Base-by-base conservation (phyloP, 2,797 vertebrate genomes). In the Lutjanus argentimaculatus region DNA sequence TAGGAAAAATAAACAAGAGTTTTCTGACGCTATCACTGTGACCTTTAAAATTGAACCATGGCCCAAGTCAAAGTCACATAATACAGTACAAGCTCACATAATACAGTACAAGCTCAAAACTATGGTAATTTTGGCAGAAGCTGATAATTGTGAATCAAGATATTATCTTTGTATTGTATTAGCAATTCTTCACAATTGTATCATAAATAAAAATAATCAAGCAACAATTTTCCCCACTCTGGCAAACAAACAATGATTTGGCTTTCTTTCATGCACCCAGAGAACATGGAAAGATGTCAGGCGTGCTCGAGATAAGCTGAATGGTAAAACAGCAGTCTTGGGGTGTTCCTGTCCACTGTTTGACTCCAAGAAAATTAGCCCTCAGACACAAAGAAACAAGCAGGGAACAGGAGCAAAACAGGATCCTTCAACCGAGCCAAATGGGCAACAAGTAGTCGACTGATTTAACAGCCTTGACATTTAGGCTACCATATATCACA, bases 391-490 rank as follows among this genome's bases (percentile, higher is more conserved):
- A 84, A 88, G 77, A 88, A 72, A 88, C 75, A 73, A 71, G 56
- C 79, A 53, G 65, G n/a, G 30, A 75, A 53, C 57, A 74, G 45
- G 55, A 91, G 79, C 88, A 90, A 42, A 94, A 91, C 93, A 85
- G 86, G 90, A 94, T 94, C 85, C 71, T 77, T 88, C 74, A 89
- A 84, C 69, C 25, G 46, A 88, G 85, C 85, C 80, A 78, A 90
- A 82, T 67, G 74, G 72, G 62, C 81, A 86, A 91, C 85, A 91
- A 91, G 87, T 80, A 81, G 83, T 69, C 61, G 25, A 75, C 70
- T 88, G 88, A 91, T 94, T 93, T 93, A 91, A 89, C 85, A 86
- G 89, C 82, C 59, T 66, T 94, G 94, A 94, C 93, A 93, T 94
- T 94, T 92, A 87, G 75, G 84, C 79, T 17, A 56, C 85, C 76